Percentiles rank a stretch among this genome's conserved stretches.
phyloP scores from a whole-genome alignment of 2,113 vertebrate genomes.

The Bubo blakistoni region DNA sequence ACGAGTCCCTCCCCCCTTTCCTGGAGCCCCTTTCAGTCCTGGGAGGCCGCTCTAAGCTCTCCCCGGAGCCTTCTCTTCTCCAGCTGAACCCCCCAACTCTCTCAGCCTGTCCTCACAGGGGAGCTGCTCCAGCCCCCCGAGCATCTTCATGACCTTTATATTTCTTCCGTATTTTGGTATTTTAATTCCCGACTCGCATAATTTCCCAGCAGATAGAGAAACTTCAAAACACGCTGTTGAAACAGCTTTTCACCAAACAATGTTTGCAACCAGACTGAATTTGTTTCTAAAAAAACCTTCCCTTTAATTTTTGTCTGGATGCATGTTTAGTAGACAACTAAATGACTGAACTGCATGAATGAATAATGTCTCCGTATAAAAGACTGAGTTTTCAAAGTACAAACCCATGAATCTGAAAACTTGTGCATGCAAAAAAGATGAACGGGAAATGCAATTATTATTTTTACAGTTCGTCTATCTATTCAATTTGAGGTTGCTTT shows the following conservation, averaged over 20 bases:
- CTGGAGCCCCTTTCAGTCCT: too few species aligned
- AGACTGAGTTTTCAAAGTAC: not conserved
- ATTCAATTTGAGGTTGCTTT: not conserved
- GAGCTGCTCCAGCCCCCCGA: too few species aligned
- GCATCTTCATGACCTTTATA: too few species aligned
- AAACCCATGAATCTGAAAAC: not conserved
- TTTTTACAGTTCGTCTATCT: not conserved
- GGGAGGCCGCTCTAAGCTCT: too few species aligned
- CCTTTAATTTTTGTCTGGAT: not conserved
- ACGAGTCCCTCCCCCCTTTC: too few species aligned
- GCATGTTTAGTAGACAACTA: not conserved
- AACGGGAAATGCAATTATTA: not conserved
- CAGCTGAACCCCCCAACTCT: too few species aligned
- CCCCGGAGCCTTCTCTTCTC: too few species aligned
- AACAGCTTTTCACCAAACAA: not conserved
- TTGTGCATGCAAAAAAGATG: not conserved
- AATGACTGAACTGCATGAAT: not conserved
- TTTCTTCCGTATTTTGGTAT: not conserved
- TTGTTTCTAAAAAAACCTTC: not conserved
- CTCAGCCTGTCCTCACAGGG: too few species aligned
- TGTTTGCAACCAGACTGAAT: not conserved
- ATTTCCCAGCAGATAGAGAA: not conserved
- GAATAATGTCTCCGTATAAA: not conserved
- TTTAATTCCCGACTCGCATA: accelerated
- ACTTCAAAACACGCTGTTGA: not conserved